Evolutionary conservation across 2,888 invertebrate species (phyloP), one percentile per base, ranked within the genome.

Genomic region (Xestia c-nigrum): DNA sequence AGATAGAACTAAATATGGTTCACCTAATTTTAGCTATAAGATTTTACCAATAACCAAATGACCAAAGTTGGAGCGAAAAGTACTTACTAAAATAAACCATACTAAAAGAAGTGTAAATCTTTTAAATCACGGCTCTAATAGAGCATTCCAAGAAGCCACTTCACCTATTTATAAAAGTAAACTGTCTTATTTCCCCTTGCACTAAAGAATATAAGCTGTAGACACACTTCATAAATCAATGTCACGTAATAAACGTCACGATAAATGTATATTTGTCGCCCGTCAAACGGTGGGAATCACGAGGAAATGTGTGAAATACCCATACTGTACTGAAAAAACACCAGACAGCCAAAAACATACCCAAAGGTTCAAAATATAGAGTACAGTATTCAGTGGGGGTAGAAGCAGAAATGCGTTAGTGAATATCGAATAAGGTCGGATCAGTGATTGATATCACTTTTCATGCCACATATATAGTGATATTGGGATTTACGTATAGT

Each of bases 191-290:
- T 80, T 78, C 68, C 70, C 68, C 64, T 76, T 78, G 72, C 66
- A 72, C 76, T 74, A 71, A 46, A 31, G 67, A 81, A 83, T 67
- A 69, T 70, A 83, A 85, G 85, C 86, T 76, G 85, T 78, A 85
- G 78, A 83, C 85, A 81, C 85, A 86, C 87, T 88, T 89, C 90
- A 92, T 93, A 92, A 91, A 92, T 93, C 93, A 90, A 88, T 83
- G 91, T 91, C 91, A 87, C 87, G 85, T 90, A 91, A 93, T 93
- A 91, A 92, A 92, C 89, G 93, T 92, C 93, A 87, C 90, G 89
- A 90, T 91, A 89, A 92, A 91, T 91, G 90, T 92, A 86, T 92
- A 92, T 93, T 92, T 92, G 92, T 92, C 91, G 90, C 88, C 84
- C 90, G 89, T 91, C 91, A 91, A 89, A 89, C 88, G 88, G 74